Conservation (phyloP, 2,113 vertebrate species). For the chimpanzee (Pan troglodytes) region NHGRI_mPanTro3-v2.1_pri NC_072410.2:86489001-86489500, state of each 20-base stretch:
- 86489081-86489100: neutral
- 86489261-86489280: neutral
- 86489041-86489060: no score
- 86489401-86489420: neutral
- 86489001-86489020: no score
- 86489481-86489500: neutral
- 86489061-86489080: neutral
- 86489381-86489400: neutral
- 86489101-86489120: neutral
- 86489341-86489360: neutral
- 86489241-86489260: conserved; percentile 16
- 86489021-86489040: no score
- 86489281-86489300: neutral
- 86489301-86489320: neutral
- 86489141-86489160: neutral
- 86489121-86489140: neutral
- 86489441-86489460: neutral
- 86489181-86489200: neutral
- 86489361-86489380: neutral
- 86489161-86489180: neutral
- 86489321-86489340: neutral
- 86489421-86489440: neutral
- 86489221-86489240: neutral
- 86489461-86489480: neutral
- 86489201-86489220: neutral